These are phyloP conservation scores for Drosophila mojavensis DNA, from an alignment of 1,140 invertebrate species.

Conservation along the genomic window DNA sequence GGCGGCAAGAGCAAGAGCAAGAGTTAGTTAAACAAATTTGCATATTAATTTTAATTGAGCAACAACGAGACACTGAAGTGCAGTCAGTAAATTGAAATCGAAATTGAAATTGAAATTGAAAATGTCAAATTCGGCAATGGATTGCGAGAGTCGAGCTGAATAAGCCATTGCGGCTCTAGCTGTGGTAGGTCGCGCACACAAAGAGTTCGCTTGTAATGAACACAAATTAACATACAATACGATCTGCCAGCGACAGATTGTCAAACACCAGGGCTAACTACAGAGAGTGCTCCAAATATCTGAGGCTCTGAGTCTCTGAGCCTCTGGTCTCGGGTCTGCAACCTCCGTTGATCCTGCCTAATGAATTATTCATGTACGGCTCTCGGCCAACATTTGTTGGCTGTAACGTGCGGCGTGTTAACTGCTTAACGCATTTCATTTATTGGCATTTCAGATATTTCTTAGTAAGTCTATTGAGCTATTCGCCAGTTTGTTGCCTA, in stretches of 20 bases:
- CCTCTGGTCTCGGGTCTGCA: background rate
- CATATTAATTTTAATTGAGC: slow-evolving; percentile 82
- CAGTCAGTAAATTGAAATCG: slow-evolving; percentile 46
- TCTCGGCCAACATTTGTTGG: slow-evolving; percentile 12
- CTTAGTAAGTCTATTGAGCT: slow-evolving; percentile 18
- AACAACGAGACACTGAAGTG: slow-evolving; percentile 56
- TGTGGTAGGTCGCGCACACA: slow-evolving; percentile 49
- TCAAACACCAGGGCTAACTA: slow-evolving; percentile 39
- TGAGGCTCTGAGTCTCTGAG: background rate
- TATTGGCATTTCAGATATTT: slow-evolving; percentile 35
- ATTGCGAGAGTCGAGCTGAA: slow-evolving; percentile 40
- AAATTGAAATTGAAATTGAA: slow-evolving; percentile 39
- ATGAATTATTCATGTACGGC: slow-evolving; percentile 45
- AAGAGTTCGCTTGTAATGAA: slow-evolving; percentile 40
- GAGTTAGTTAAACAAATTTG: slow-evolving; percentile 63
- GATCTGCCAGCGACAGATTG: slow-evolving; percentile 49
- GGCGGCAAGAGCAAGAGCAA: slow-evolving; percentile 4
- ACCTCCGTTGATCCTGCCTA: slow-evolving; percentile 13
- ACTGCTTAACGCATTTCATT: slow-evolving; percentile 44
- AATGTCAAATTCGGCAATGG: slow-evolving; percentile 55
- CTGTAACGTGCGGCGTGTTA: slow-evolving; percentile 29
- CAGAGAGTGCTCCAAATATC: slow-evolving; percentile 6
- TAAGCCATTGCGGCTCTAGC: slow-evolving; percentile 63
- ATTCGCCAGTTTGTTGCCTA: slow-evolving; percentile 60
- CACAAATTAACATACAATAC: slow-evolving; percentile 76